Conservation (phyloP, 2,113 vertebrate species). For the Otis tarda region DNA sequence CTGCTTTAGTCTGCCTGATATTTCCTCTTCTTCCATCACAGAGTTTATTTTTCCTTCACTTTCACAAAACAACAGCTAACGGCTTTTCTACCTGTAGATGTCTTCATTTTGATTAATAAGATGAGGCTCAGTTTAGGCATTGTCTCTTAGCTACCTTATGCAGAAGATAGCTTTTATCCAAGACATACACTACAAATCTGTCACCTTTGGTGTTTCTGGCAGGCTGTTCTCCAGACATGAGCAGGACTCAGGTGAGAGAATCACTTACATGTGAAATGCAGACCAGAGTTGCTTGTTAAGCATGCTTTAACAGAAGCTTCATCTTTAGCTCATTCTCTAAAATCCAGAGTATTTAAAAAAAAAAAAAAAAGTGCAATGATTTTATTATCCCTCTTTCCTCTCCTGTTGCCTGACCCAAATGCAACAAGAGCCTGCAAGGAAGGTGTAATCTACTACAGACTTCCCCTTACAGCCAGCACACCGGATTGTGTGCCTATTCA, state of each 20-base stretch:
- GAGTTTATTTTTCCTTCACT: neutral
- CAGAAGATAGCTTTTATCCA: constrained; percentile 24
- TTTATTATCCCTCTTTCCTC: constrained; percentile 2
- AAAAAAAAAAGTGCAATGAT: neutral
- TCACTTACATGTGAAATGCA: neutral
- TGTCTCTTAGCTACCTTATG: neutral
- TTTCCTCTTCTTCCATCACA: neutral
- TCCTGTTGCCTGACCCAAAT: constrained; percentile 7
- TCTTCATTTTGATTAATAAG: neutral
- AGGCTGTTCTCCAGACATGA: neutral
- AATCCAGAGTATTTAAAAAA: neutral
- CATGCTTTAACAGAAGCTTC: neutral
- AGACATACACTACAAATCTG: neutral
- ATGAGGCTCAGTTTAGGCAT: neutral
- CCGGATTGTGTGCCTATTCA: neutral
- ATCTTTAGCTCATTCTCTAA: neutral
- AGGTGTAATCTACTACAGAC: neutral
- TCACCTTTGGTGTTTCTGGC: constrained; percentile 22
- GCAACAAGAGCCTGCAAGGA: neutral
- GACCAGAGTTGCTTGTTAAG: neutral
- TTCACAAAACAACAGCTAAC: neutral
- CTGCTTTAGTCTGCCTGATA: neutral
- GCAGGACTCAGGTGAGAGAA: constrained; percentile 15
- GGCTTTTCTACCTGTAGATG: neutral
- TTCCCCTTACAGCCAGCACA: neutral